Evolutionary conservation across 2,888 invertebrate species (phyloP), one percentile per base, ranked within the genome.

Genomic region (Rhagium mordax): DNA sequence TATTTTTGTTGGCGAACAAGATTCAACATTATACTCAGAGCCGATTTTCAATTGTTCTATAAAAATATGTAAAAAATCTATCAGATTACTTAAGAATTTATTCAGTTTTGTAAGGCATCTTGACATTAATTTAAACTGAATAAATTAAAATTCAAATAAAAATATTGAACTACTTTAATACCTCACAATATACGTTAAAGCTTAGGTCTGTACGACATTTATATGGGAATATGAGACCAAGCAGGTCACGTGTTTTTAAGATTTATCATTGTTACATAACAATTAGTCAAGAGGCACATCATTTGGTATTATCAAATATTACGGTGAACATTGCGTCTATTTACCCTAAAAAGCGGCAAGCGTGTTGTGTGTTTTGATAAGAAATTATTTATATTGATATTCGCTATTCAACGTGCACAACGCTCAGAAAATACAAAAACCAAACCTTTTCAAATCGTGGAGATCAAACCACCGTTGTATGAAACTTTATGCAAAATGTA

Each of bases 231-330:
- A 81, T 78, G 83, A 84, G 84, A 84, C 84, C 84, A 81, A 83
- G 83, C 85, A 80, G 83, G 84, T 85, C 85, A 85, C 84, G 84
- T 79, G 80, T 70, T 75, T 80, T 78, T 51, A 69, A 70, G 68
- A 71, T 67, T 80, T 71, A 74, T 74, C 74, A 78, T 74, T 77
- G 79, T 80, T 82, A 80, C 76, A 82, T 82, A 84, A 83, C 82
- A 82, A 81, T 78, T 73, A 79, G 80, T 82, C 79, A 81, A 85
- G 85, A 86, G 86, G 86, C 86, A 86, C 86, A 86, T 85, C 80
- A 81, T 85, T 86, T 85, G 85, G 86, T 86, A 85, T 84, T 84
- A 84, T 84, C 81, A 84, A 83, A 81, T 84, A 80, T 80, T 75
- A 80, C 78, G 81, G 81, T 83, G 79, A 82, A 83, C 82, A 79